Base-by-base conservation (phyloP, 2,113 vertebrate genomes). In the Nematolebias whitei region DNA sequence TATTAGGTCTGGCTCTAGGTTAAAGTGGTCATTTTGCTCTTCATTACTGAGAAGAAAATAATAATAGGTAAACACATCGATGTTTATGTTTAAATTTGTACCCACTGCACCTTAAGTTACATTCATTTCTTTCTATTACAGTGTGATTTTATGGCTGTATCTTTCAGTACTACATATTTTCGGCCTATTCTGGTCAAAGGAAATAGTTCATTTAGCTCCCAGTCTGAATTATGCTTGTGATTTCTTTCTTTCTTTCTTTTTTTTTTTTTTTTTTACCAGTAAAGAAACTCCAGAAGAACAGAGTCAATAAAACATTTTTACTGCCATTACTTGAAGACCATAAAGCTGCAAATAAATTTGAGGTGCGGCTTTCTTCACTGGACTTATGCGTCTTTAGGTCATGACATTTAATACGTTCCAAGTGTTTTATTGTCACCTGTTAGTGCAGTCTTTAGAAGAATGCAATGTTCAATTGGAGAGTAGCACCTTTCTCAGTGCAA, bases 251-350 rank as follows among this genome's bases (percentile, higher is more conserved):
- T 56, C 40, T 40, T 50, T 41, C 54, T 64, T 57, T 29, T 24
- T 39, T 49, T 40, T 18, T 13, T 57, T 57, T 41, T 43, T 43
- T 63, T 64, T 51, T 41, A 12, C 14, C 15, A 22, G 19, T 57
- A 55, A 57, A 71, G 52, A 57, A 63, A 43, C 48, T 23, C 38
- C 40, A 16, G 20, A 32, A 45, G 45, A 38, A 19, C 29, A 14
- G 39, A 19, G 51, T 80, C 83, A 72, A 75, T 83, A 72, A 84
- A 73, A 51, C 60, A 10, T 63, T 73, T 83, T 71, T 70, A 76
- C 68, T 71, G 61, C 66, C 54, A 2, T 61, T 55, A 52, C 50
- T 64, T 56, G 66, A 76, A 35, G 32, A 35, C 32, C 32, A 35
- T 35, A 35, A 35, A 35, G 32, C 32, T 35, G 32, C 5, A 35